Evolutionary conservation across 2,113 vertebrate species (phyloP).

Genomic region (Pseudopipra pipra): DNA sequence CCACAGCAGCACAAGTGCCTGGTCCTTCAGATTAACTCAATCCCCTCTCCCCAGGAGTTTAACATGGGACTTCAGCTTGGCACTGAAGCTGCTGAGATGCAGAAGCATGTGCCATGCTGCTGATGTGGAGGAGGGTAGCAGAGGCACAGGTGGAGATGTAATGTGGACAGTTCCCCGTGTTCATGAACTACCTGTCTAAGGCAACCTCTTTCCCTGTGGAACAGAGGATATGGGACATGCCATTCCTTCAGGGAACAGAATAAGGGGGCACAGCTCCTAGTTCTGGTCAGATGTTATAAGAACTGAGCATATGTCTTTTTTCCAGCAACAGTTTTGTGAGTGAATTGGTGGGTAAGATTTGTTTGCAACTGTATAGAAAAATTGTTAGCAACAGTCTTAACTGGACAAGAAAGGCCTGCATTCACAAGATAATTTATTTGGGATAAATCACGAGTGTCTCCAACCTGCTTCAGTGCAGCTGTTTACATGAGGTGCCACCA

Average conservation of each 20-base stretch:
- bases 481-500: background rate
- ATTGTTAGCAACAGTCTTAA: background rate
- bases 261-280: background rate
- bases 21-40: background rate
- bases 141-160: background rate
- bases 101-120: background rate
- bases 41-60: background rate
- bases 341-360: background rate
- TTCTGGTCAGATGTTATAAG: background rate
- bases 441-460: background rate
- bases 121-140: background rate
- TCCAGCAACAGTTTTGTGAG: background rate
- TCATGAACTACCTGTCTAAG: background rate
- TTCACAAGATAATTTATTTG: background rate
- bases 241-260: background rate
- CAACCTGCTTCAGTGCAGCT: background rate
- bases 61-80: background rate
- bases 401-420: background rate
- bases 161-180: background rate
- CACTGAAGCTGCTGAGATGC: background rate
- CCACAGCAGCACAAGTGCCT: accelerated
- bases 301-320: background rate
- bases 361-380: background rate
- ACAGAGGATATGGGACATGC: background rate
- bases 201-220: background rate